Evolutionary conservation across 1,140 invertebrate species (phyloP), one percentile per base, ranked within the genome.

Genomic region (Drosophila sproati): DNA sequence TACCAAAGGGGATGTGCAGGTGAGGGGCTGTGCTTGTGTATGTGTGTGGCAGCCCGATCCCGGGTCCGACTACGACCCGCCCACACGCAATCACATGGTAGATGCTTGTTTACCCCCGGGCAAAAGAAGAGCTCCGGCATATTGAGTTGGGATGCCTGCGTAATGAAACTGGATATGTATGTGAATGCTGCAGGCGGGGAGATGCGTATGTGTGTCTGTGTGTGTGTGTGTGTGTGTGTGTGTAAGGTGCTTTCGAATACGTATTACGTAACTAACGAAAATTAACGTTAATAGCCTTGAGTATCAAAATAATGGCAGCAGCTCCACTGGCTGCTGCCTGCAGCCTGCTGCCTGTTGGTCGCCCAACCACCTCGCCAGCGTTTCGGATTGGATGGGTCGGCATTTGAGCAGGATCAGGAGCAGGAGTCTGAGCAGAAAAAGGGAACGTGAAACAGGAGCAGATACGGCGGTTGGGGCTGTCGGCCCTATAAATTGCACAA

Each of bases 181-280:
- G 35, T 43, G 69, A 32, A 60, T 57, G 51, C 47, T 54, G 45
- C 35, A 39, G 56, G 12, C 39, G 55, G 29, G 59, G 41, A 39
- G 48, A 35, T 69, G 48, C 35, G 48, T 6, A 45, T 34, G 52
- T 12, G n/a, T 4, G 34, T 29, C 28, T 20, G 31, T 28, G 35
- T 47, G 32, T 61, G 48, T 20, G 41, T 62, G 34, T 67, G 51
- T 55, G 39, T 55, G 64, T 63, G 41, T 77, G 62, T 55, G 70
- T 77, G 85, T 76, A 89, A 89, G 86, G 85, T 86, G 78, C 80
- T 86, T 83, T 83, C 81, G 82, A 86, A 86, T 86, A 83, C 81
- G 74, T 89, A 89, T 89, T 89, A 89, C 86, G 85, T 85, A 89
- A 89, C 85, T 89, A 90, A 89, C 86, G 85, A 89, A 89, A 89